phyloP scores from a whole-genome alignment of 2,888 invertebrate species.

The Philonicus albiceps region DNA sequence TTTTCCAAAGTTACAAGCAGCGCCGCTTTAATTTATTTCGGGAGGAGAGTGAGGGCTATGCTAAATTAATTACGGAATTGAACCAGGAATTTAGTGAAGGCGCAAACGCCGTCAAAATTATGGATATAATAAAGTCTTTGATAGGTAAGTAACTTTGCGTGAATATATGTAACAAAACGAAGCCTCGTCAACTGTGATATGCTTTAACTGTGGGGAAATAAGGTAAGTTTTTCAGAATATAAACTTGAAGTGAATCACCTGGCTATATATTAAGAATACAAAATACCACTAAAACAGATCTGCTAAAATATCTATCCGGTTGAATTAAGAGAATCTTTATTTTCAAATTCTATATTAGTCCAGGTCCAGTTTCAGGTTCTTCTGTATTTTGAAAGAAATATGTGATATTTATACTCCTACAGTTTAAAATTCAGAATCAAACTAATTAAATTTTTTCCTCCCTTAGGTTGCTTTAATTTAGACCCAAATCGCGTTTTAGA shows the following conservation, averaged over 20 bases:
- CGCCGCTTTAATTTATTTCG: constrained; percentile 98
- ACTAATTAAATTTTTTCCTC: background rate
- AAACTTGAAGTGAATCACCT: background rate
- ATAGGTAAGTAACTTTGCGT: constrained; percentile 73
- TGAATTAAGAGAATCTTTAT: too few relatives aligned
- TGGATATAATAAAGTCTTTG: constrained; percentile 91
- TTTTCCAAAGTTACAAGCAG: constrained; percentile 90
- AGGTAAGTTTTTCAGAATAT: background rate
- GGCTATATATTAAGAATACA: background rate
- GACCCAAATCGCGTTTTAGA: constrained; percentile 98
- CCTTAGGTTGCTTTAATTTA: constrained; percentile 93
- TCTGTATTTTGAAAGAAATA: too few relatives aligned
- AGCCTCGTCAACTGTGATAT: too few relatives aligned
- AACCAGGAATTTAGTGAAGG: constrained; percentile 80
- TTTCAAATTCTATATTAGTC: too few relatives aligned
- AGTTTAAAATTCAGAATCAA: background rate
- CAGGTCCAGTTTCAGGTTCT: too few relatives aligned
- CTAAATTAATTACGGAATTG: constrained; percentile 93
- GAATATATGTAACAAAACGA: background rate
- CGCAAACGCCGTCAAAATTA: constrained; percentile 72
- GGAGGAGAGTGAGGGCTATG: constrained; percentile 99
- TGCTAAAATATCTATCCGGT: background rate
- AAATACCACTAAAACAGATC: background rate
- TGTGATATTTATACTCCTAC: too few relatives aligned
- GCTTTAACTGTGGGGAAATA: background rate